Evolutionary conservation across 2,888 invertebrate genomes (phyloP), one percentile per base, ranked within the genome.

Genomic region (Drosophila barbarae): DNA sequence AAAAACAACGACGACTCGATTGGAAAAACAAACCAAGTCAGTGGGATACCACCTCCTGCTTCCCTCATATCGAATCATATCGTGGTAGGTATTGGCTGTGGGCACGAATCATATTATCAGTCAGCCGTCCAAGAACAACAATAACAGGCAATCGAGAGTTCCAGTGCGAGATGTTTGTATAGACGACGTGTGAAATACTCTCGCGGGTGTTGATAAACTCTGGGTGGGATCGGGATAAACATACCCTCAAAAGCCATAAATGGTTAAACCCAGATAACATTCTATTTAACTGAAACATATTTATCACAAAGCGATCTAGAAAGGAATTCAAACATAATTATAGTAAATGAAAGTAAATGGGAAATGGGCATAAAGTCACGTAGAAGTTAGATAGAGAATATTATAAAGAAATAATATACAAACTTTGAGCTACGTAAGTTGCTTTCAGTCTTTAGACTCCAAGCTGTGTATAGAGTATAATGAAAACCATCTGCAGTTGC

Each of bases 71-170:
- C 61, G 34, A n/a, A 23, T 23, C 58, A 73, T 76, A 73, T 77
- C 79, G 70, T 34, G 46, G 46, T 46, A 32, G 30, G 18, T 46
- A 46, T 46, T 34, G 30, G 21, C 67, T 72, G 53, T 74, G 81
- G 71, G 78, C 84, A 81, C 82, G 82, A 84, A 76, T 79, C 82
- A 72, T 66, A 81, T 84, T 78, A 84, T 80, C 84, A 82, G 71
- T 21, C 49, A 50, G 63, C 42, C 34, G 50, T 59, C 63, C 54
- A 54, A 49, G 42, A 66, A 49, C 66, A 49, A 65, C 54, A 66
- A 54, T 32, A 65, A 66, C 65, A 65, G 47, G 35, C 55, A 35
- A 34, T 61, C 49, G 63, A 61, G 21, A 21, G 49, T 47, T 46
- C 42, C 32, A 21, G 21, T 15, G 23, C 38, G 26, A 35, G 23